phyloP scores from a whole-genome alignment of 2,888 invertebrate species.

The Omphaloscelis lunosa region DNA sequence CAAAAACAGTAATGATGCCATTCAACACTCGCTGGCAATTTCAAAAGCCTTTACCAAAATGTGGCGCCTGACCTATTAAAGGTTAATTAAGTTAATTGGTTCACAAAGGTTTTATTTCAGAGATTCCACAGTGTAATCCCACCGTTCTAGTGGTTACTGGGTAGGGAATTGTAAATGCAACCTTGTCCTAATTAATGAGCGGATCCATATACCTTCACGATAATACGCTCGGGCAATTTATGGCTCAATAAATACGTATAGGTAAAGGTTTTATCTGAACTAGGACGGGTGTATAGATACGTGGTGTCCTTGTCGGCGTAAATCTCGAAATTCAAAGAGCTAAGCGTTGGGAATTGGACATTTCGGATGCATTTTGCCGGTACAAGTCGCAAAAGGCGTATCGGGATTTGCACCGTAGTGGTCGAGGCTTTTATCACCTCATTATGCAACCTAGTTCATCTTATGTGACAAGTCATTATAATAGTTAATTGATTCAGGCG shows the following conservation, averaged over 20 bases:
- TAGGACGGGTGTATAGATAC: not conserved
- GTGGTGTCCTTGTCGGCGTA: not conserved
- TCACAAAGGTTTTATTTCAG: conserved; percentile 37
- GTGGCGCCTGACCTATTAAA: conserved; percentile 48
- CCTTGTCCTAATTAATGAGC: conserved; percentile 61
- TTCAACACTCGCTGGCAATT: conserved; percentile 46
- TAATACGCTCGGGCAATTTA: conserved; percentile 46
- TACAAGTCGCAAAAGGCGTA: not conserved
- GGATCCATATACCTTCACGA: conserved; percentile 37
- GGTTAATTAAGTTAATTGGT: conserved; percentile 52
- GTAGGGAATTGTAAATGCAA: conserved; percentile 22
- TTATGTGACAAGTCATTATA: not conserved
- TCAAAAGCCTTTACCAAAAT: conserved; percentile 44
- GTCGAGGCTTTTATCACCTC: not conserved
- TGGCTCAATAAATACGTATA: conserved; percentile 47
- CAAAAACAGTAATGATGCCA: conserved; percentile 47
- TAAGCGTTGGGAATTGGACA: not conserved
- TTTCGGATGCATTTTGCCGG: not conserved
- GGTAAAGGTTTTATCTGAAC: conserved; percentile 19
- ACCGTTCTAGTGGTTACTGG: conserved; percentile 17
- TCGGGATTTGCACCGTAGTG: not conserved
- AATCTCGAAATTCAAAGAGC: conserved; percentile 3
- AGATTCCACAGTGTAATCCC: conserved; percentile 25
- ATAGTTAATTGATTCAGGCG: too few relatives aligned
- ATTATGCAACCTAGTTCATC: not conserved